These are phyloP conservation scores for Antheraea yamamai DNA, from an alignment of 2,888 invertebrate genomes.

Conservation along the genomic window DNA sequence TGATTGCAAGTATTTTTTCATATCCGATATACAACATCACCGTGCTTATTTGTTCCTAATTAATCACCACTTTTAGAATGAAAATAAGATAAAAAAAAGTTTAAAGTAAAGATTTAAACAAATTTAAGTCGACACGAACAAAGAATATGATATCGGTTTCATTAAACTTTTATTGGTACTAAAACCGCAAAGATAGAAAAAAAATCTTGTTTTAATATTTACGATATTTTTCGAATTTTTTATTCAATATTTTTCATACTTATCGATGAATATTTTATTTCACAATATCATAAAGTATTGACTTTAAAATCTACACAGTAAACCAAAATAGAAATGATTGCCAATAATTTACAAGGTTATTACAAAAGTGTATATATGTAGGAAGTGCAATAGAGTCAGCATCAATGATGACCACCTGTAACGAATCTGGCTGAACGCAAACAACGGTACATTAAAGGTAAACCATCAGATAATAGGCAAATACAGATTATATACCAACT, in stretches of 20 bases:
- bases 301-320: not conserved
- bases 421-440: conserved; percentile 58
- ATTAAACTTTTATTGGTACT: not conserved
- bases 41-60: too few relatives aligned
- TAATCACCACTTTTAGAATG: not conserved
- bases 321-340: not conserved
- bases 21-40: too few relatives aligned
- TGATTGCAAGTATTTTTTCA: too few relatives aligned
- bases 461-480: conserved; percentile 52
- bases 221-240: too few relatives aligned
- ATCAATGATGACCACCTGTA: conserved; percentile 78
- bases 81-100: not conserved
- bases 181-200: not conserved
- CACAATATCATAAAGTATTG: not conserved
- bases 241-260: too few relatives aligned
- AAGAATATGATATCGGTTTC: not conserved
- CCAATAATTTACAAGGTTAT: conserved; percentile 13
- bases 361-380: conserved; percentile 56
- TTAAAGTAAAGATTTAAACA: not conserved
- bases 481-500: too few relatives aligned
- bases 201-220: too few relatives aligned
- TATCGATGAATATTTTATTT: too few relatives aligned
- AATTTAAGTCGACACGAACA: not conserved
- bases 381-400: conserved; percentile 74
- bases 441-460: conserved; percentile 73